These are phyloP conservation scores for Trachurus trachurus DNA, from an alignment of 2,797 vertebrate genomes.

Conservation along the genomic window DNA sequence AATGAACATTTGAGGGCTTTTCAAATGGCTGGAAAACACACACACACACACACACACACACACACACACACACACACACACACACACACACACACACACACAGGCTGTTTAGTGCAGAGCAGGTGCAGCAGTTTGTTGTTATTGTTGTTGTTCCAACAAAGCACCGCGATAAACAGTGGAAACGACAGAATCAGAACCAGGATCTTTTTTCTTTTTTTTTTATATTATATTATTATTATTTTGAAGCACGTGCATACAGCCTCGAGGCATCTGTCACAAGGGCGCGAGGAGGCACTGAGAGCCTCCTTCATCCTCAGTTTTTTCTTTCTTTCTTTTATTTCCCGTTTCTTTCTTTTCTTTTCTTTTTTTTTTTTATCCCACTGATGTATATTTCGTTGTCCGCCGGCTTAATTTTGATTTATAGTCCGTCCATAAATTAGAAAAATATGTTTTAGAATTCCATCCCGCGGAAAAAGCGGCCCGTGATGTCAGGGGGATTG, in stretches of 20 bases:
- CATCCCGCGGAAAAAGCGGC: conserved; percentile 93
- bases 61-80: too few relatives aligned
- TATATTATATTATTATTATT: too few relatives aligned
- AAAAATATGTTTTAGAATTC: conserved; percentile 99
- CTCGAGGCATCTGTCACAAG: neutral
- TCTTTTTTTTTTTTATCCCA: conserved; percentile 59
- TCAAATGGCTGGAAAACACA: conserved; percentile 17
- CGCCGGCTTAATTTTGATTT: conserved; percentile 98
- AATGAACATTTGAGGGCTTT: conserved; percentile 60
- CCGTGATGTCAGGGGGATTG: conserved; percentile 98
- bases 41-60: too few relatives aligned
- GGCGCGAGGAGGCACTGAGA: conserved; percentile 60
- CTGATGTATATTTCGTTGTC: conserved; percentile 99
- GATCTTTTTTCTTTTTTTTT: neutral
- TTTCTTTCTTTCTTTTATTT: neutral
- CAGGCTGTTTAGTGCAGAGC: neutral
- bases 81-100: too few relatives aligned
- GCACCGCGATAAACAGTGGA: neutral
- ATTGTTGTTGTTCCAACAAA: neutral
- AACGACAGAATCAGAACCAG: neutral
- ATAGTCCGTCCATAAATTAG: conserved; percentile 99
- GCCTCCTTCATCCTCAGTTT: conserved; percentile 91
- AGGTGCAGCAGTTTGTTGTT: neutral
- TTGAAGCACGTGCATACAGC: too few relatives aligned
- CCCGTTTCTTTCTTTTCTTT: neutral